Conservation (phyloP, 2,113 vertebrate genomes). For the Megaptera novaeangliae region DNA sequence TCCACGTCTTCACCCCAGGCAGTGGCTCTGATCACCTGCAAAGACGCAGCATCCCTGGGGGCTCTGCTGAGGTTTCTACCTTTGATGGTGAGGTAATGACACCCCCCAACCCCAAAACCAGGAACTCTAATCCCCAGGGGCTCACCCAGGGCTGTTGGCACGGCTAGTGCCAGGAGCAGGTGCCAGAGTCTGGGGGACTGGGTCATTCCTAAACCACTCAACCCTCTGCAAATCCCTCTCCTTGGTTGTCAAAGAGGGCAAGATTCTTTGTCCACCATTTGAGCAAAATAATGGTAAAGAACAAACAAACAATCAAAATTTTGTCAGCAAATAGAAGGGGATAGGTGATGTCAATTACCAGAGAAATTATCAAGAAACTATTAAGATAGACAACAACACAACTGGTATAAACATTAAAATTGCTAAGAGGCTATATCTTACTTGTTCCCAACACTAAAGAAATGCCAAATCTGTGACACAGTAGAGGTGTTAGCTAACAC, state of each 20-base stretch:
- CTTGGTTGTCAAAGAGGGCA: background rate
- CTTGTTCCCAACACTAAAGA: background rate
- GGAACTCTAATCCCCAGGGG: background rate
- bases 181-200: background rate
- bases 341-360: background rate
- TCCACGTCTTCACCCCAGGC: accelerated
- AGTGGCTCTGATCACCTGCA: background rate
- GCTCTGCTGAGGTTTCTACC: background rate
- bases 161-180: background rate
- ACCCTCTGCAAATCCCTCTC: background rate
- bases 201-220: background rate
- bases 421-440: background rate
- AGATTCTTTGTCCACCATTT: background rate
- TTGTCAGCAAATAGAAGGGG: background rate
- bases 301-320: background rate
- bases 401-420: background rate
- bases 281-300: background rate
- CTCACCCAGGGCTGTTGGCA: background rate
- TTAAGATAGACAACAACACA: background rate
- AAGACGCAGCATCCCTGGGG: accelerated
- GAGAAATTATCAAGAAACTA: background rate
- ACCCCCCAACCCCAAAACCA: too few species aligned
- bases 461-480: background rate
- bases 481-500: too few species aligned
- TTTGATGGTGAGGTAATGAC: background rate